Conservation (phyloP, 2,888 invertebrate species). For the Ormyrus nitidulus region DNA sequence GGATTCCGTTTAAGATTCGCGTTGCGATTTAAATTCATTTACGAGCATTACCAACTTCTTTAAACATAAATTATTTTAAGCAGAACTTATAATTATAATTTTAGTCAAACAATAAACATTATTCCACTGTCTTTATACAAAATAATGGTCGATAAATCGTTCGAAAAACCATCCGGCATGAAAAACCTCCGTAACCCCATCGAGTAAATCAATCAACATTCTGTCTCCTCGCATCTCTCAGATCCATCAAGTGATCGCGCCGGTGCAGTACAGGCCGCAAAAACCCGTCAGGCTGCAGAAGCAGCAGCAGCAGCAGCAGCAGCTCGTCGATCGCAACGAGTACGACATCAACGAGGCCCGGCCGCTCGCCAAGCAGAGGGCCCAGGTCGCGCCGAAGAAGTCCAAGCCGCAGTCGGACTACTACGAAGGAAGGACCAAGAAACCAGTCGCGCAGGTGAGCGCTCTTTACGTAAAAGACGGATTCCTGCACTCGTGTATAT, state of each 20-base stretch:
- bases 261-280: slow-evolving; percentile 62
- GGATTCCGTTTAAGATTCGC: too few species aligned
- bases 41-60: too few species aligned
- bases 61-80: too few species aligned
- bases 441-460: slow-evolving; percentile 82
- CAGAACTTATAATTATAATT: too few species aligned
- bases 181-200: too few species aligned
- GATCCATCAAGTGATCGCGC: slow-evolving; percentile 56
- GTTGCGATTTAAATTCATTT: too few species aligned
- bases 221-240: background rate
- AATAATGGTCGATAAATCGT: too few species aligned
- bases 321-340: slow-evolving; percentile 47
- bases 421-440: slow-evolving; percentile 72
- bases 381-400: slow-evolving; percentile 54
- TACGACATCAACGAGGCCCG: slow-evolving; percentile 54
- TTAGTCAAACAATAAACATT: too few species aligned
- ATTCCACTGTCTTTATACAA: too few species aligned
- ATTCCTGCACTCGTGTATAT: background rate
- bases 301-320: slow-evolving; percentile 50
- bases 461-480: too few species aligned
- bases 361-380: slow-evolving; percentile 56
- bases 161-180: too few species aligned
- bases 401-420: slow-evolving; percentile 46
- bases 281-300: slow-evolving; percentile 53
- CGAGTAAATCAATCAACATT: too few species aligned